Base-by-base conservation (phyloP, 2,888 invertebrate species). In the Petrolisthes cinctipes region DNA sequence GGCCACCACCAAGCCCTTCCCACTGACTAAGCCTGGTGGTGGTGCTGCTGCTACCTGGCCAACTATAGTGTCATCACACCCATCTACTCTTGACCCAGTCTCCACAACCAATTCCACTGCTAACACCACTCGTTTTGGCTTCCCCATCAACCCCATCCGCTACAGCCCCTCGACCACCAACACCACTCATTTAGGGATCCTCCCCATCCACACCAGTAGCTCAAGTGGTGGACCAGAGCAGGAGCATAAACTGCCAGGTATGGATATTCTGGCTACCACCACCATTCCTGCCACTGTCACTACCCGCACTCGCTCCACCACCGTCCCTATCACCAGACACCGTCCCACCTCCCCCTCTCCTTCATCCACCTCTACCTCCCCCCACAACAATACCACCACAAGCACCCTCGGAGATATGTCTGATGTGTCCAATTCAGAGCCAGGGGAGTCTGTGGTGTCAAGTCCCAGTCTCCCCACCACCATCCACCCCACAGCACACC, bases 231-330 rank as follows among this genome's bases (percentile, higher is more conserved):
- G 14, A 56, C 56, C 68, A 37, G 83, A 83, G n/a, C 75, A 20
- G 9, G 86, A 78, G 14, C 78, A 53, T 3, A 79, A 79, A 11
- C 57, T 17, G 11, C 14, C n/a, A 23, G 71, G 66, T 4, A 53
- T 53, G 57, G 54, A 54, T 4, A 88, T 88, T 37, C 81, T 66
- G 5, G 88, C 88, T 54, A 84, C 88, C 53, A 80, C 88, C 51
- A 88, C 88, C 54, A 75, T 85, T 23, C 88, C 88, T 51, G 51
- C 88, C 11, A 88, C 84, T 54, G 88, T 88, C 81, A 88, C 88
- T 75, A 88, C 88, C 6, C 81, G 88, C 23, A 88, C 88, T 11
- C 56, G 88, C 7, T 88, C 88, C 56, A 88, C 88, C 56, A 88
- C 88, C 6, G 84, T 88, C 11, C 88, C 83, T n/a, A 56, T 88